These are phyloP conservation scores for Tribolium castaneum DNA, from an alignment of 1,140 invertebrate species.

Conservation along the genomic window DNA sequence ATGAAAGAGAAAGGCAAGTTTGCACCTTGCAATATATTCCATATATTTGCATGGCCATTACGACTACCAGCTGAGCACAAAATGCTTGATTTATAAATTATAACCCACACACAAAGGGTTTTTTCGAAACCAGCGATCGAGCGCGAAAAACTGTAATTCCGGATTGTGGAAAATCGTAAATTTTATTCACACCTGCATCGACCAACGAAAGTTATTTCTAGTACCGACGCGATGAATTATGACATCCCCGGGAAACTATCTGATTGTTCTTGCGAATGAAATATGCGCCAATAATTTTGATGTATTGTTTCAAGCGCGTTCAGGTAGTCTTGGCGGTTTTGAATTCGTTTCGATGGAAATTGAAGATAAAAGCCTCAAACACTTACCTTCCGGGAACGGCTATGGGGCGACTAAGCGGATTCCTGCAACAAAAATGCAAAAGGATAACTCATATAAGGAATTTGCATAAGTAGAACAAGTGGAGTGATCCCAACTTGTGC, in stretches of 20 bases:
- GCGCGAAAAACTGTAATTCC: not conserved
- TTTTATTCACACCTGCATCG: conserved; percentile 20
- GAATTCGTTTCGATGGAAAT: conserved; percentile 18
- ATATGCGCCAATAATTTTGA: conserved; percentile 34
- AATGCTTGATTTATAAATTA: conserved; percentile 42
- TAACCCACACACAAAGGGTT: conserved; percentile 11
- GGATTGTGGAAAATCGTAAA: not conserved
- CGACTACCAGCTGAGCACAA: conserved; percentile 39
- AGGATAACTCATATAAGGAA: not conserved
- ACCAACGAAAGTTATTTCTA: conserved; percentile 2
- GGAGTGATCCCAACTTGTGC: not conserved
- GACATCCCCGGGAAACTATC: conserved; percentile 28
- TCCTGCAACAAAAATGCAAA: conserved; percentile 40
- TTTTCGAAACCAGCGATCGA: not conserved
- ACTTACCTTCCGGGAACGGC: conserved; percentile 37
- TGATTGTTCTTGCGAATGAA: conserved; percentile 23
- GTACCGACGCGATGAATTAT: conserved; percentile 12
- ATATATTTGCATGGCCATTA: conserved; percentile 52
- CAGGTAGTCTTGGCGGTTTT: conserved; percentile 33
- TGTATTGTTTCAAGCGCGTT: conserved; percentile 15
- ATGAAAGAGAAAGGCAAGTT: conserved; percentile 53
- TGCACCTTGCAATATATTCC: conserved; percentile 52
- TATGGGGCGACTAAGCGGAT: conserved; percentile 27
- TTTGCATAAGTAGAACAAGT: conserved; percentile 7
- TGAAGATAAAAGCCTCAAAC: not conserved